phyloP scores from a whole-genome alignment of 2,113 vertebrate genomes.

The Riparia riparia region DNA sequence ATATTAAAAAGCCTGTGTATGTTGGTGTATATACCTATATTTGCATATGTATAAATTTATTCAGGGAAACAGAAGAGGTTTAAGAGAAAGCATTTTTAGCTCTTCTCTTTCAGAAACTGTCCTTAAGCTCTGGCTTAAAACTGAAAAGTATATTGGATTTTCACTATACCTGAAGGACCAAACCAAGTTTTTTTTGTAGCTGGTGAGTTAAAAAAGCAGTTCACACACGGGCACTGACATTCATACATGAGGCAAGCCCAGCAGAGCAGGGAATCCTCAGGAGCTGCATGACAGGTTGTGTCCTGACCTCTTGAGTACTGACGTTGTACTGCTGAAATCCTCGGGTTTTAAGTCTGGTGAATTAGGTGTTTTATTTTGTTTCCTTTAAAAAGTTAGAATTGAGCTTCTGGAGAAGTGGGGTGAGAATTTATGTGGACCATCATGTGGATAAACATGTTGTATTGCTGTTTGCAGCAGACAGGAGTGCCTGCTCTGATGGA shows the following conservation, averaged over 20 bases:
- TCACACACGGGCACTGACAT: rapidly evolving
- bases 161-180: neutral
- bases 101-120: neutral
- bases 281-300: neutral
- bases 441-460: neutral
- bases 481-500: neutral
- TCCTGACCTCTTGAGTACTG: neutral
- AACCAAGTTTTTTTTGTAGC: neutral
- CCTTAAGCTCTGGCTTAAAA: neutral
- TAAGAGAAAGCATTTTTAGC: neutral
- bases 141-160: neutral
- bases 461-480: slow-evolving; percentile 7
- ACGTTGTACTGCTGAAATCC: neutral
- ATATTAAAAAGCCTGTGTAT: neutral
- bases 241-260: neutral
- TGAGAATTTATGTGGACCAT: neutral
- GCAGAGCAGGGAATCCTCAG: neutral
- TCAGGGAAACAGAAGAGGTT: neutral
- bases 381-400: neutral
- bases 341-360: neutral
- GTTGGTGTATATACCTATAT: neutral
- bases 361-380: neutral
- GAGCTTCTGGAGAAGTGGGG: neutral
- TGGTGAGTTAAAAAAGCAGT: neutral
- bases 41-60: neutral